Conservation (phyloP, 2,113 vertebrate genomes). For the Bubo scandiacus region DNA sequence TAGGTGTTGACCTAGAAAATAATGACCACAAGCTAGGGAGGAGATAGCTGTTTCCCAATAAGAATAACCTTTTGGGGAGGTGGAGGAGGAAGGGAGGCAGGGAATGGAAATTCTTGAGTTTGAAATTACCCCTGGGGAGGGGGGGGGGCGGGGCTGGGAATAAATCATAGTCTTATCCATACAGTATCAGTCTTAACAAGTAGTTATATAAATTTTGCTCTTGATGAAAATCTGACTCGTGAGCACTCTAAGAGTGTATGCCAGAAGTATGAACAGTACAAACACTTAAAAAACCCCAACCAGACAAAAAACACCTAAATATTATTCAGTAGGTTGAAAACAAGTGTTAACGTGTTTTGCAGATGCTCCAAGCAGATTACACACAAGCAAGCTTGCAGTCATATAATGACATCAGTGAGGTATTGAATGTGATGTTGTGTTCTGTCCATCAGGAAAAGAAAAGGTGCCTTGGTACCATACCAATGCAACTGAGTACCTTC, state of each 20-base stretch:
- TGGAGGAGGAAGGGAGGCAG: rapidly evolving
- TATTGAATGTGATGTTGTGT: no score
- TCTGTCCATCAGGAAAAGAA: not conserved
- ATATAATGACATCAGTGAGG: not conserved
- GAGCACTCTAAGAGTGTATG: not conserved
- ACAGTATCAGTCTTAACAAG: not conserved
- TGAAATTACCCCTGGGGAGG: not conserved
- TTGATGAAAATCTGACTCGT: not conserved
- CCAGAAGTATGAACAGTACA: not conserved
- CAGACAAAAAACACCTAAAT: not conserved
- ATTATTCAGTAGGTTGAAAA: not conserved
- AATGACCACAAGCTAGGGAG: rapidly evolving
- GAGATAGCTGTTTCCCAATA: not conserved
- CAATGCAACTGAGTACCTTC: not conserved
- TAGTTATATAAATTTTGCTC: not conserved
- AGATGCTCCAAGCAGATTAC: not conserved
- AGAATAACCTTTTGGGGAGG: rapidly evolving
- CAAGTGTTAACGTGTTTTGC: not conserved
- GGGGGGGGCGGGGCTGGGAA: no score
- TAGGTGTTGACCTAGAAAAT: not conserved
- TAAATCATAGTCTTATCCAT: not conserved
- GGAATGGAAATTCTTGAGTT: not conserved
- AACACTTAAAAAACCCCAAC: not conserved
- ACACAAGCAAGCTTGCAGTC: not conserved
- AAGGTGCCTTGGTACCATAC: no score